Base-by-base conservation (phyloP, 2,888 invertebrate species). In the Tineola bisselliella region DNA sequence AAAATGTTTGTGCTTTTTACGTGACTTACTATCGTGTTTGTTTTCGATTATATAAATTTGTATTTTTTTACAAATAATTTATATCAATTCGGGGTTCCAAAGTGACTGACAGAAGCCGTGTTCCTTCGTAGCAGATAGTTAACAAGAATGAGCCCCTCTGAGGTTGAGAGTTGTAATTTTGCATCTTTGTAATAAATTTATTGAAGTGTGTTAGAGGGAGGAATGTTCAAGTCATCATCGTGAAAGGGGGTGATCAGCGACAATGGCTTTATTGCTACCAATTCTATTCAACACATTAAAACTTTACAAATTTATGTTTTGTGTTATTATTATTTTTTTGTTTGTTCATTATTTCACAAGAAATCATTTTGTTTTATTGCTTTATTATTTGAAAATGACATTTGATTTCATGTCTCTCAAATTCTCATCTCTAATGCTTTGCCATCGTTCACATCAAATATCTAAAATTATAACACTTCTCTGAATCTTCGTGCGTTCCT, bases 101-200 rank as follows among this genome's bases (percentile, higher is more conserved):
- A n/a, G n/a, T n/a, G n/a, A n/a, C n/a, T n/a, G n/a, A n/a, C n/a
- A n/a, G n/a, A n/a, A n/a, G n/a, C n/a, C n/a, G n/a, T n/a, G n/a
- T n/a, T n/a, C n/a, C n/a, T n/a, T n/a, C n/a, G n/a, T n/a, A 12
- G 38, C 1, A 38, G 10, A 12, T 38, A 12, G 10, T 38, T 38
- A 38, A 38, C 38, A 25, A 25, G 4, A 25, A 25, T 25, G 25
- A 25, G 25, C 4, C 4, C 2, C 6, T 4, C 6, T 6, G 25
- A 38, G 38, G 38, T 38, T 38, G n/a, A n/a, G 38, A 38, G 38
- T 48, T 48, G 25, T 13, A 56, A 56, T 56, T 56, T 56, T 19
- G 56, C 56, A 56, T 56, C 56, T 56, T 56, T 56, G 30, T 56
- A 19, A 56, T 56, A 56, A 56, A 30, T 56, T 18, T 30, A 12